Evolutionary conservation across 2,888 invertebrate genomes (phyloP), one percentile per base, ranked within the genome.

Genomic region (Trissolcus brochymenae): DNA sequence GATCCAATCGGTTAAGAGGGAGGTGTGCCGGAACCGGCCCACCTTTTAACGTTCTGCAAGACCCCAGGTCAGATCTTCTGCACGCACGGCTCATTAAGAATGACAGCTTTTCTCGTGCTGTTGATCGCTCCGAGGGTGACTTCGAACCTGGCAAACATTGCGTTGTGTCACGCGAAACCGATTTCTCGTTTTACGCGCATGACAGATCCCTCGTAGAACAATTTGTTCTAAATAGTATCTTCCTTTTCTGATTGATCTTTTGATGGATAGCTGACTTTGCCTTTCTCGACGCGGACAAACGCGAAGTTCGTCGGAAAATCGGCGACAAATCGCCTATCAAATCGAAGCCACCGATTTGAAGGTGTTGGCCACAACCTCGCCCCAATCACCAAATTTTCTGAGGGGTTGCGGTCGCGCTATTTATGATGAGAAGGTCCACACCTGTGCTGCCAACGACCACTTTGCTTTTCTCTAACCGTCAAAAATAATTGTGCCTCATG

Each of bases 391-490:
- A 82, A 81, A 82, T 82, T 82, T 85, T 86, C 62, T 35, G 57
- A 35, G 35, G 57, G 67, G 50, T 65, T 55, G 64, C 62, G 57
- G 64, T 72, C 54, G 49, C 51, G 76, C 72, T 88, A 87, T 88
- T 88, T 88, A 88, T 86, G 87, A 87, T 87, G 87, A 86, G 88
- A 88, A 87, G 84, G 85, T 86, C 83, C 85, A 84, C 88, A 88
- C 88, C 88, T 88, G 88, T 84, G 86, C 83, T 86, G 87, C 87
- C 88, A 87, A 83, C 61, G 19, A 54, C 55, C 59, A 70, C 67
- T 74, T 73, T 74, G 62, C 67, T 50, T 67, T 66, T 66, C 56
- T 64, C 55, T 51, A 46, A 35, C 35, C 35, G 35, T 35, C 35
- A 35, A 35, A 35, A 35, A 35, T 35, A 35, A 35, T 35, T 35